Evolutionary conservation across 2,888 invertebrate genomes (phyloP).

Genomic region (Cecidostiba fungosa): DNA sequence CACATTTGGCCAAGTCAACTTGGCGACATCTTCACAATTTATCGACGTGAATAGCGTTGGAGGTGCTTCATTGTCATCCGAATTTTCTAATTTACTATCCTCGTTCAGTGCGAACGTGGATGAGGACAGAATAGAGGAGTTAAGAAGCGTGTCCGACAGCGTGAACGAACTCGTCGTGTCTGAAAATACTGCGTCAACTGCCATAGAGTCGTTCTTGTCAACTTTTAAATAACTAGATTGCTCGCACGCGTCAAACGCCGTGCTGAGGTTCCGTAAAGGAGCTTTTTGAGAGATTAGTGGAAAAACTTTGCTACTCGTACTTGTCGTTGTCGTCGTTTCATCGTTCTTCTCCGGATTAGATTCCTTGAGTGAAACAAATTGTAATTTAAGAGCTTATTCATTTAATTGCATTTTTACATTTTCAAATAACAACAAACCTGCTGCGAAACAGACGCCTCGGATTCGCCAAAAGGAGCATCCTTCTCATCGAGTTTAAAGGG

Average conservation of each 20-base stretch:
- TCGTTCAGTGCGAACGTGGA: constrained; percentile 54
- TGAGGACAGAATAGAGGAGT: constrained; percentile 60
- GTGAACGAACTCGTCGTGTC: constrained; percentile 53
- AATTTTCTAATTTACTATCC: constrained; percentile 58
- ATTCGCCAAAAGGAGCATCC: background rate
- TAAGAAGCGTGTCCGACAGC: constrained; percentile 55
- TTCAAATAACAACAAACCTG: constrained; percentile 26
- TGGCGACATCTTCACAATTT: constrained; percentile 77
- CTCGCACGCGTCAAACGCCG: constrained; percentile 75
- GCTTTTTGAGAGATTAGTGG: constrained; percentile 34
- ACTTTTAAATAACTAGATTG: constrained; percentile 64
- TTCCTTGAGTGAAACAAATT: constrained; percentile 34
- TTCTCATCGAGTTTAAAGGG: constrained; percentile 62
- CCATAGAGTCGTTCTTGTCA: constrained; percentile 28
- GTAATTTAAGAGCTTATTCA: background rate
- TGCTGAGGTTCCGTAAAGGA: constrained; percentile 70
- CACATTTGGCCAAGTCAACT: constrained; percentile 83
- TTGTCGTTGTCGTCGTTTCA: background rate
- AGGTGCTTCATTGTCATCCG: constrained; percentile 66
- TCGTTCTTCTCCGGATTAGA: constrained; percentile 29
- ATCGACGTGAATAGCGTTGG: constrained; percentile 75
- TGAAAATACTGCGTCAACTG: constrained; percentile 34
- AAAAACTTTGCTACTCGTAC: background rate
- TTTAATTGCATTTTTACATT: background rate
- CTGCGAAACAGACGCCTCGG: background rate